Evolutionary conservation across 2,888 invertebrate species (phyloP), one percentile per base, ranked within the genome.

Genomic region (Hyalella azteca): DNA sequence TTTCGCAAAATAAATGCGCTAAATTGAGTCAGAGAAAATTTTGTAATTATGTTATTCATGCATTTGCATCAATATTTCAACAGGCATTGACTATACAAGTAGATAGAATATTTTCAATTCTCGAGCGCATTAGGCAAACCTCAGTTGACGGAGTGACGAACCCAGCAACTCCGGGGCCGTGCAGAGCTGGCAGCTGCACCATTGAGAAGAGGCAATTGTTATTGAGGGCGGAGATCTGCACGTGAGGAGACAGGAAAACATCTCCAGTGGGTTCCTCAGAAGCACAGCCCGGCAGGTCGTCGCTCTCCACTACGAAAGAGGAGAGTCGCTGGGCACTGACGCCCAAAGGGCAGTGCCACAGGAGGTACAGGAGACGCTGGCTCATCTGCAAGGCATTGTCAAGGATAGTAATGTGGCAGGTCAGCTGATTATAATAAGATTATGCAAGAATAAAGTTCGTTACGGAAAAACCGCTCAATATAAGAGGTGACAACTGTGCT

Each of bases 331-430:
- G 93, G 0, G 97, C 95, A 78, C 95, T 94, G 76, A 93, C 92
- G 82, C 95, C 94, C 83, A 86, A 85, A 19, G 98, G 98, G 90
- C 97, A 98, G 88, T 98, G 97, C 0, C 96, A 96, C 85, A 97
- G 89, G 89, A 96, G 95, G 85, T 96, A 93, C 5, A 97, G 93
- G 85, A 98, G 90, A 89, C 97, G 97, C 85, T 93, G 92, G 87
- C 96, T 91, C 84, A 93, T 90, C 92, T 93, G 86, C 0, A 85
- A 85, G 77, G 79, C n/a, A n/a, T n/a, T n/a, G n/a, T n/a, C n/a
- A n/a, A n/a, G n/a, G n/a, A n/a, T n/a, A n/a, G n/a, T n/a, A n/a
- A n/a, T n/a, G n/a, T n/a, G n/a, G n/a, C n/a, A n/a, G n/a, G n/a
- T n/a, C n/a, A n/a, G n/a, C n/a, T n/a, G n/a, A n/a, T n/a, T n/a